Conservation (phyloP, 2,888 invertebrate species). For the Cephus runcator region DNA sequence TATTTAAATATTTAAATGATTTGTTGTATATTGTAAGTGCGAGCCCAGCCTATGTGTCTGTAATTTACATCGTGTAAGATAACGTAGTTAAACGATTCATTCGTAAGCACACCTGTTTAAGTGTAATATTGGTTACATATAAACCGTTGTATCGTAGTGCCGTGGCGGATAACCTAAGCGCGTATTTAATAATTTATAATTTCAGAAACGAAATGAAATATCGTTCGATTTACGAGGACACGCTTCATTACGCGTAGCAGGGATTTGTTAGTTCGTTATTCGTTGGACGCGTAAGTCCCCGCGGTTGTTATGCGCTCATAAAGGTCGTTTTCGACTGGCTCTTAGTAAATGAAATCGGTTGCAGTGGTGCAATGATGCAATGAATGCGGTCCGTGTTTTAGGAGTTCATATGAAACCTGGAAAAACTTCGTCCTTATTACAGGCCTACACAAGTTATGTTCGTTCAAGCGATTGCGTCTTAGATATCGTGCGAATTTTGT, state of each 20-base stretch:
- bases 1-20: constrained; percentile 10
- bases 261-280: background rate
- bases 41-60: constrained; percentile 41
- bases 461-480: background rate
- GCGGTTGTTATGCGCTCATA: background rate
- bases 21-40: constrained; percentile 30
- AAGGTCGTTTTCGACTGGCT: background rate
- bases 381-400: background rate
- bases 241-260: background rate
- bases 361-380: background rate
- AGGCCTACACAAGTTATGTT: constrained; percentile 22
- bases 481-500: background rate
- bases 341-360: background rate
- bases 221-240: background rate
- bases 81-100: constrained; percentile 7
- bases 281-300: background rate
- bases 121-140: constrained; percentile 20
- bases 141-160: constrained; percentile 41
- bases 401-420: background rate
- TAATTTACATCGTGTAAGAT: constrained; percentile 23
- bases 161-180: constrained; percentile 31
- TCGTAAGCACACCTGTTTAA: background rate
- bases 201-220: constrained; percentile 22
- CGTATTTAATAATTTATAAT: constrained; percentile 37
- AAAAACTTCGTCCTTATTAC: constrained; percentile 10